Conservation (phyloP, 2,113 vertebrate genomes). For the Entelurus aequoreus region DNA sequence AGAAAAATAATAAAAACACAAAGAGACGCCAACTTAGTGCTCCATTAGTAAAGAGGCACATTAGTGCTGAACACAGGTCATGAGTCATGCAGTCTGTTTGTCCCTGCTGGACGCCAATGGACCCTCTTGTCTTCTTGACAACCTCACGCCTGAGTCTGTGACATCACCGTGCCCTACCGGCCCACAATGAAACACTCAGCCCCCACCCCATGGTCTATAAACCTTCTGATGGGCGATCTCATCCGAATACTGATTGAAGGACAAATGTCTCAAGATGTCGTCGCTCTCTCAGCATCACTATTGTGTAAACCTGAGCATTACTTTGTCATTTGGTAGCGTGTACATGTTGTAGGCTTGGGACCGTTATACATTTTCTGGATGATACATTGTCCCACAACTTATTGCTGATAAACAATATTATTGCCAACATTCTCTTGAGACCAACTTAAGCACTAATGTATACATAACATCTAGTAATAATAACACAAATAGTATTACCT, state of each 20-base stretch:
- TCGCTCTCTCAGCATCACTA: neutral
- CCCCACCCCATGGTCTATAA: neutral
- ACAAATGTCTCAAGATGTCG: neutral
- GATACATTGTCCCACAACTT: no score
- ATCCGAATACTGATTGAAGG: neutral
- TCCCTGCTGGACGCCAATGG: constrained; percentile 34
- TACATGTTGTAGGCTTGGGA: no score
- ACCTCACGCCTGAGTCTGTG: constrained; percentile 28
- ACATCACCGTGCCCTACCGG: constrained; percentile 35
- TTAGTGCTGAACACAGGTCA: constrained; percentile 72
- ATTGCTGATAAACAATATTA: no score
- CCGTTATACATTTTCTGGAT: no score
- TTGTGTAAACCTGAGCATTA: no score
- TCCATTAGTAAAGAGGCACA: constrained; percentile 70
- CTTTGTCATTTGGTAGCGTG: no score
- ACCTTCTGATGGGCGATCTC: neutral
- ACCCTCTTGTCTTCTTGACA: constrained; percentile 31
- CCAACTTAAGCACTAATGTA: no score
- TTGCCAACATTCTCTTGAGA: no score
- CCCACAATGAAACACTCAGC: constrained; percentile 43
- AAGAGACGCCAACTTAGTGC: constrained; percentile 63
- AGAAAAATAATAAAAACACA: constrained; percentile 39
- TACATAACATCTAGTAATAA: no score
- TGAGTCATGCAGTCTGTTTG: constrained; percentile 64
- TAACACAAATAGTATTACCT: no score